Base-by-base conservation (phyloP, 2,797 vertebrate species). In the Platyrinchus mystaceus region DNA sequence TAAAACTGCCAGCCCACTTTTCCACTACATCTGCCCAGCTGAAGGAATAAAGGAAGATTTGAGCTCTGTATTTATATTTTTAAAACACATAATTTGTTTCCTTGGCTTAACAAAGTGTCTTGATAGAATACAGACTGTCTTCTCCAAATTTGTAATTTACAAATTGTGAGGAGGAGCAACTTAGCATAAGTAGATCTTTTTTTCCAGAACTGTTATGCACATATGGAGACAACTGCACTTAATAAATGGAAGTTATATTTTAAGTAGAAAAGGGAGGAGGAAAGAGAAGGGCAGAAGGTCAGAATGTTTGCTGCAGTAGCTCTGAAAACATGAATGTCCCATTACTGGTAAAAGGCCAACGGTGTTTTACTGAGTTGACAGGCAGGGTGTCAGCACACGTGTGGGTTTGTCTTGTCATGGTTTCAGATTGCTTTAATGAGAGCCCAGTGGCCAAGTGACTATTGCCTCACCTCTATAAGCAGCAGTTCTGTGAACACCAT, bases 21-120 rank as follows among this genome's bases (percentile, higher is more conserved):
- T 69, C 44, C 0, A 1, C 12, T 18, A 12, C 14, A 56, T 73
- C 32, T 80, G 18, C 36, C 32, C 8, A 37, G 13, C 0, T 64
- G 37, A 46, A 74, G 11, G 15, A 55, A 58, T 58, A 84, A 85
- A 85, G 8, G 10, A 69, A 83, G 15, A 78, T 78, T n/a, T 86
- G 44, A 81, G 3, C 22, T 50, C 67, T 79, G 20, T 62, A 22
- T 14, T 44, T 8, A 64, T 70, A 7, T 47, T 73, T 47, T 3
- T 39, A 64, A 84, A 58, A 28, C 4, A n/a, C 0, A 2, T 66
- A 6, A 47, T 79, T 36, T 49, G 7, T 84, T 64, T 84, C 43
- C 12, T 81, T 81, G 39, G 37, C 17, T 20, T 18, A 39, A 32
- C 13, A 75, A 78, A 47, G 4, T 7, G 60, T 9, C 5, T 24